These are phyloP conservation scores for Parnassius glacialis DNA, from an alignment of 2,888 invertebrate genomes.

Conservation along the genomic window DNA sequence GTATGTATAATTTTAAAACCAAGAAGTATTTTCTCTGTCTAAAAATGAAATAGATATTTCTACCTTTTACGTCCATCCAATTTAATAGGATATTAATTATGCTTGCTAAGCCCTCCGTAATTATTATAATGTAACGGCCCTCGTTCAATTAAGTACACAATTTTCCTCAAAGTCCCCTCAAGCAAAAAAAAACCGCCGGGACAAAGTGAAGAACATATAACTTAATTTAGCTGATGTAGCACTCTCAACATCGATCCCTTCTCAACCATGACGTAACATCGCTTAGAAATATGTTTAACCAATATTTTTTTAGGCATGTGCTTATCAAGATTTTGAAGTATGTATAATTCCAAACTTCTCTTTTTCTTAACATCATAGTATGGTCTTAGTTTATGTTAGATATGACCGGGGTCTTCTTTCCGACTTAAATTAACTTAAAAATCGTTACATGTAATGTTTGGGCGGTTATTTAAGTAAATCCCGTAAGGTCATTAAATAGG, in stretches of 20 bases:
- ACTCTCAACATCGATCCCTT: constrained; percentile 2
- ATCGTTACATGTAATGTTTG: too few species aligned
- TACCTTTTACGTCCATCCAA: neutral
- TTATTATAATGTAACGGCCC: constrained; percentile 3
- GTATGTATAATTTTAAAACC: too few species aligned
- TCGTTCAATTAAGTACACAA: constrained; percentile 2
- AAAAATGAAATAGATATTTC: too few species aligned
- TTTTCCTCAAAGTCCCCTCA: neutral
- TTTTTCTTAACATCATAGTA: too few species aligned
- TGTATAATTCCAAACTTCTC: too few species aligned
- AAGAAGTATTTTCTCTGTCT: too few species aligned
- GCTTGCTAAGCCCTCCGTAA: neutral
- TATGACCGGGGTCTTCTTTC: too few species aligned
- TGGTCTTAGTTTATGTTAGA: too few species aligned
- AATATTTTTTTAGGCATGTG: neutral
- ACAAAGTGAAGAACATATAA: constrained; percentile 6
- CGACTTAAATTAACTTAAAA: too few species aligned
- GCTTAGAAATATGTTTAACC: constrained; percentile 6
- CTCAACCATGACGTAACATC: constrained; percentile 14
- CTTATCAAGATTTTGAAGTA: too few species aligned
- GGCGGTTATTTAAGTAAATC: too few species aligned
- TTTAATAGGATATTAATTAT: neutral
- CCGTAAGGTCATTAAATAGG: too few species aligned
- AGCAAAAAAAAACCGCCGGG: neutral
- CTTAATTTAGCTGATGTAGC: constrained; percentile 10